Base-by-base conservation (phyloP, 2,888 invertebrate species). In the Spodoptera littoralis region DNA sequence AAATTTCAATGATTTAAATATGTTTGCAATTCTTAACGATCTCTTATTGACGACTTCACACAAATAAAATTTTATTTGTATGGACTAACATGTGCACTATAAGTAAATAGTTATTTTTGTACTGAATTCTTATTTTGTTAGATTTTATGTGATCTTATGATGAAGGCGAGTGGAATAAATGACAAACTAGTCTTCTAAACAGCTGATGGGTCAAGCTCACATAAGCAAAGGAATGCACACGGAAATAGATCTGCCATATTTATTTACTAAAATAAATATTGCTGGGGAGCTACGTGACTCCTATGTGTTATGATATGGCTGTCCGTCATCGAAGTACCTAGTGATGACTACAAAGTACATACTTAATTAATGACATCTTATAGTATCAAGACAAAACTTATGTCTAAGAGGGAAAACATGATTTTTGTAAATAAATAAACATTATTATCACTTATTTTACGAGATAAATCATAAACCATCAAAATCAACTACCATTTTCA, bases 211-310 rank as follows among this genome's bases (percentile, higher is more conserved):
- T 27, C 27, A 50, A 45, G 1, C 11, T 48, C 45, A 36, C 58
- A 62, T 22, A 45, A 54, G 44, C 45, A 50, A 41, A 22, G 42
- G 8, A 12, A 41, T 56, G 11, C 27, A 36, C 24, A 44, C 13
- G 3, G 59, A 52, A 55, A 75, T 58, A 44, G 12, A 61, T 44
- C 18, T 1, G 8, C 36, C 30, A 41, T 11, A 47, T 12, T 42
- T 54, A 59, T 64, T 65, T 55, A 64, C 65, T 65, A 65, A 67
- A 54, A 52, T 77, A 70, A 63, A 82, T 80, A 81, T 66, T 78
- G 69, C 36, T 6, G 36, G 70, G 59, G 73, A 77, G 61, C 73
- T 83, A 91, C 91, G 91, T 91, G 91, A 91, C 90, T 85, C 63
- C 63, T 45, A 63, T 70, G 72, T 84, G 75, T 77, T 77, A 22